These are phyloP conservation scores for Serilophus lunatus DNA, from an alignment of 2,113 vertebrate species.

Conservation along the genomic window DNA sequence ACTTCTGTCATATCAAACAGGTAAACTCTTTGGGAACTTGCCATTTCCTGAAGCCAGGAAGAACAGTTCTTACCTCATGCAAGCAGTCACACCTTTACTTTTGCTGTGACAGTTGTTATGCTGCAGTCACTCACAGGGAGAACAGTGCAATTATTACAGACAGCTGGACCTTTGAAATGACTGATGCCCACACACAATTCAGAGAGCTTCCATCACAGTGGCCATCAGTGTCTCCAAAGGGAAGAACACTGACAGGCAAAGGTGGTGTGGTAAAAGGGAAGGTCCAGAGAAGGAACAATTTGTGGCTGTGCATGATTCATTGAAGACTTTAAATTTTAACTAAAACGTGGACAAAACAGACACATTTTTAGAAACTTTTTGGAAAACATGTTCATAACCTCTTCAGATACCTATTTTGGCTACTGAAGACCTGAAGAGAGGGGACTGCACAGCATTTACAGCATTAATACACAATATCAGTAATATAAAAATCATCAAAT, in stretches of 20 bases:
- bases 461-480: neutral
- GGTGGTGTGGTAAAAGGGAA: neutral
- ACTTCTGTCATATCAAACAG: neutral
- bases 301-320: neutral
- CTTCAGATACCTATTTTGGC: neutral
- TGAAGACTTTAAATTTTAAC: neutral
- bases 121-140: neutral
- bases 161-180: neutral
- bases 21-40: neutral
- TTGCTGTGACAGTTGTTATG: neutral
- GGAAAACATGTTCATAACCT: neutral
- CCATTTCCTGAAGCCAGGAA: neutral
- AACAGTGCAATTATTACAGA: neutral
- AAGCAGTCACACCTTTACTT: neutral
- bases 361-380: neutral
- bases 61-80: neutral
- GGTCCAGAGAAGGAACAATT: neutral
- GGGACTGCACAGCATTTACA: neutral
- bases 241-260: neutral
- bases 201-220: neutral
- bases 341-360: neutral
- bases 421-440: neutral
- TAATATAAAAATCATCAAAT: accelerated
- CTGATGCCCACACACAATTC: neutral
- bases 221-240: neutral